Evolutionary conservation across 64 coral and sea anemone genomes (phyloP).

Genomic region (Montipora sp.): DNA sequence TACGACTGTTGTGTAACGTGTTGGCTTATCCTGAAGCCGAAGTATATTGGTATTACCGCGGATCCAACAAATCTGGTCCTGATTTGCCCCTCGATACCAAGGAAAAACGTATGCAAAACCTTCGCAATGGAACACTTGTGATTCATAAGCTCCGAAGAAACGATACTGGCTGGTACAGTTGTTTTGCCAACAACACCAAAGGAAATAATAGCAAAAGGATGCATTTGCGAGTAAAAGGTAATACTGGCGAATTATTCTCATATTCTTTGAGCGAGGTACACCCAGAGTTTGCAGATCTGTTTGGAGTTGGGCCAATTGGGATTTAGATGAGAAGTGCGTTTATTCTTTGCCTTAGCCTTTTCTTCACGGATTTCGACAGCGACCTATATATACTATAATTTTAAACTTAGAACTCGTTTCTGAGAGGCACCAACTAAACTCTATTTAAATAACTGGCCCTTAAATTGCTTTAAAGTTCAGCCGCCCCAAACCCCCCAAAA

Average conservation of each 20-base stretch:
- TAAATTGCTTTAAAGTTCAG: too few relatives aligned
- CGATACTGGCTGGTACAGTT: constrained; percentile 64
- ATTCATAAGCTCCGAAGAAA: constrained; percentile 38
- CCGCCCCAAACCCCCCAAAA: too few relatives aligned
- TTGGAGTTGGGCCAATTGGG: too few relatives aligned
- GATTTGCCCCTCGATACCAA: neutral
- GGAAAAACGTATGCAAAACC: constrained; percentile 28
- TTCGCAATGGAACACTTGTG: constrained; percentile 65
- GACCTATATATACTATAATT: too few relatives aligned
- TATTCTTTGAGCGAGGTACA: too few relatives aligned
- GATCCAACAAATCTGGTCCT: neutral
- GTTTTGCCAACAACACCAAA: constrained; percentile 58
- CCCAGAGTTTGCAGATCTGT: too few relatives aligned
- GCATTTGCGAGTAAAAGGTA: constrained; percentile 76
- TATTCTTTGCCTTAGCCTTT: too few relatives aligned
- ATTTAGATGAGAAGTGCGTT: too few relatives aligned
- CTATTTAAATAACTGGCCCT: too few relatives aligned
- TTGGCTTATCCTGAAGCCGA: constrained; percentile 62
- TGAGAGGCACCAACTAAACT: too few relatives aligned
- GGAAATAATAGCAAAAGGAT: constrained; percentile 12
- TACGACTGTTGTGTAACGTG: constrained; percentile 43
- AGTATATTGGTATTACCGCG: constrained; percentile 38
- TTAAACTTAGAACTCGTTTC: too few relatives aligned
- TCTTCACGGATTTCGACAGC: too few relatives aligned
- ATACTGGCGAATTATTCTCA: neutral